Base-by-base conservation (phyloP, 2,113 vertebrate genomes). In the Cranoglanis bouderius region DNA sequence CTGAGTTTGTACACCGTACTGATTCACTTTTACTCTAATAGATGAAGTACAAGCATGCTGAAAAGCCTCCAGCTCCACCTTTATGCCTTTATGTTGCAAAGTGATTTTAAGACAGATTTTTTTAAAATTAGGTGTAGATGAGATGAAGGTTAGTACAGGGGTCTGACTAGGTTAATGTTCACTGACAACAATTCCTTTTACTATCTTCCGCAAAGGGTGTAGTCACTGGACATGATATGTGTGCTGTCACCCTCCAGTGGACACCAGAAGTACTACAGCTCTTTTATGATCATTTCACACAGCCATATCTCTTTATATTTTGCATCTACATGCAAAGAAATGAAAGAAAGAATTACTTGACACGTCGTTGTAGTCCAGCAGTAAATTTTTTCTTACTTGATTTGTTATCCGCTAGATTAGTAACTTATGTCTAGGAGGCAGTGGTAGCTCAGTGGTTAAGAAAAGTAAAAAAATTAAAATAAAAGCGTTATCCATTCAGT, bases 201-300 rank as follows among this genome's bases (percentile, higher is more conserved):
- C 2, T 32, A 5, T 49, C 18, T 51, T 35, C 46, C 9, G 51
- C 1, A 29, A 74, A 43, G 67, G n/a, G 13, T 87, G 70, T 65
- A 51, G 82, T 87, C 75, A 83, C 55, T 78, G 70, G 32, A 84
- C 59, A 40, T 84, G n/a, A 85, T 55, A 84, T 84, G 90, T 91
- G 53, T 72, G 19, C 43, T 89, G 85, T 61, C 84, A 32, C 90
- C 88, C 82, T 87, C 90, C 84, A 85, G 67, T 83, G 90, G 88
- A 85, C 32, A 46, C 19, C n/a, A 61, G 49, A 57, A 53, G 75
- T 82, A 87, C 38, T 74, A 38, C 82, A 89, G 35, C 16, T 46
- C 26, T 26, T 80, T 35, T 10, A 21, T n/a, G 38, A 9, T 14
- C 1, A 51, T 12, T 43, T 35, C 18, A 43, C 57, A 29, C 3